These are phyloP conservation scores for Tenebrio molitor DNA, from an alignment of 1,140 invertebrate genomes.

Conservation along the genomic window DNA sequence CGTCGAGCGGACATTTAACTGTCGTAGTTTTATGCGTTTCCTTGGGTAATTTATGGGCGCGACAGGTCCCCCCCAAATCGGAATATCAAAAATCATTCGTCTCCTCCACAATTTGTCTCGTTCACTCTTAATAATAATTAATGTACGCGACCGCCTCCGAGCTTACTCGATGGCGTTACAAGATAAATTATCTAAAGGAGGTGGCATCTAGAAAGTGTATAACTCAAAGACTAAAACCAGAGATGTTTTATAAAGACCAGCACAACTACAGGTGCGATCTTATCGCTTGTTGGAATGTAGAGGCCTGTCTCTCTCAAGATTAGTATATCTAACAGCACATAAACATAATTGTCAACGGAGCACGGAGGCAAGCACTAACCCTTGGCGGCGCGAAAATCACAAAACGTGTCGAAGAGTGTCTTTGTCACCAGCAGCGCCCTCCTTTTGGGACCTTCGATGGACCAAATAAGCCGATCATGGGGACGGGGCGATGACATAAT, in stretches of 20 bases:
- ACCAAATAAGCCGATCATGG: conserved; percentile 23
- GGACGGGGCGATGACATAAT: conserved; percentile 24
- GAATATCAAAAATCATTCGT: conserved; percentile 8
- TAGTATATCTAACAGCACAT: conserved; percentile 55
- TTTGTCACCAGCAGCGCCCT: neutral
- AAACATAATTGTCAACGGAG: conserved; percentile 56
- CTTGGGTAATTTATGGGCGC: conserved; percentile 15
- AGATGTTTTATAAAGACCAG: conserved; percentile 50
- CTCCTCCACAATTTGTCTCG: conserved; percentile 21
- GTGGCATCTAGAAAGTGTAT: conserved; percentile 33
- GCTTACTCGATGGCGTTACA: conserved; percentile 24
- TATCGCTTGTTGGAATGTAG: conserved; percentile 52
- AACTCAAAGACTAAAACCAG: conserved; percentile 30
- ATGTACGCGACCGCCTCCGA: conserved; percentile 28
- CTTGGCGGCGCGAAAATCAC: neutral
- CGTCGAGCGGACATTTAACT: too few relatives aligned
- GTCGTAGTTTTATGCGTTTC: too few relatives aligned
- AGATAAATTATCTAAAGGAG: conserved; percentile 35
- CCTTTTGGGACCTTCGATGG: neutral
- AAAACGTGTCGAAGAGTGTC: neutral
- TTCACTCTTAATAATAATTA: conserved; percentile 36
- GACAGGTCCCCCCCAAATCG: conserved; percentile 2
- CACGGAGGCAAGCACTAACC: neutral
- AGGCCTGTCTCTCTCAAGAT: conserved; percentile 51
- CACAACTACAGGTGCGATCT: conserved; percentile 53